Conservation (phyloP, 2,797 vertebrate genomes). For the Esox masquinongy region DNA sequence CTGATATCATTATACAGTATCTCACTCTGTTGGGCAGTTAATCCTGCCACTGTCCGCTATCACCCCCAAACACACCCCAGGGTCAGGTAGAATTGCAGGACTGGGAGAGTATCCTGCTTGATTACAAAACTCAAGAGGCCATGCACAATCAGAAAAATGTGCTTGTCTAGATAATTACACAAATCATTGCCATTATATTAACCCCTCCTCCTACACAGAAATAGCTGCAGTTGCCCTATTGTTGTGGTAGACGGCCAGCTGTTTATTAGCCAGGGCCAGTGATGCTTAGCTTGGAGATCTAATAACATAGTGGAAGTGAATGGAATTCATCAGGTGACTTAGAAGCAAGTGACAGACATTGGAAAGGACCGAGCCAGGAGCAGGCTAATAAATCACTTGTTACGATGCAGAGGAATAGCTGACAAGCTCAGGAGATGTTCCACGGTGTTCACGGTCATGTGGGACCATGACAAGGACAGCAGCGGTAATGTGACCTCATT, state of each 20-base stretch:
- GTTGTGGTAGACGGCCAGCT: neutral
- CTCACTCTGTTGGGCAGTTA: neutral
- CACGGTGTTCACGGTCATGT: neutral
- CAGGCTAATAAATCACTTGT: neutral
- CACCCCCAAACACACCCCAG: neutral
- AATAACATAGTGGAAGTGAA: neutral
- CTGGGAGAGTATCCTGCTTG: neutral
- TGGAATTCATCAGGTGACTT: neutral
- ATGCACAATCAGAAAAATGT: neutral
- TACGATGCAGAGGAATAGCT: neutral
- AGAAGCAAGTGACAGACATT: neutral
- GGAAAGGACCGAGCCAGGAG: neutral
- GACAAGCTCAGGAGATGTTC: neutral
- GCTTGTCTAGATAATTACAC: neutral
- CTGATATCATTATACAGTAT: neutral
- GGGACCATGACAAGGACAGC: neutral
- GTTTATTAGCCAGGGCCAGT: neutral
- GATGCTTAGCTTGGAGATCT: neutral
- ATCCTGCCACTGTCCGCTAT: neutral
- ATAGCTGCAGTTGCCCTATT: neutral
- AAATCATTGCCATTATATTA: neutral
- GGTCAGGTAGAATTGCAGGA: constrained; percentile 1
- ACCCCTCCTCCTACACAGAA: neutral
- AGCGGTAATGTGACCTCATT: neutral
- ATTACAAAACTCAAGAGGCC: neutral